Base-by-base conservation (phyloP, 2,113 vertebrate species). In the Hippocampus guttulatus region DNA sequence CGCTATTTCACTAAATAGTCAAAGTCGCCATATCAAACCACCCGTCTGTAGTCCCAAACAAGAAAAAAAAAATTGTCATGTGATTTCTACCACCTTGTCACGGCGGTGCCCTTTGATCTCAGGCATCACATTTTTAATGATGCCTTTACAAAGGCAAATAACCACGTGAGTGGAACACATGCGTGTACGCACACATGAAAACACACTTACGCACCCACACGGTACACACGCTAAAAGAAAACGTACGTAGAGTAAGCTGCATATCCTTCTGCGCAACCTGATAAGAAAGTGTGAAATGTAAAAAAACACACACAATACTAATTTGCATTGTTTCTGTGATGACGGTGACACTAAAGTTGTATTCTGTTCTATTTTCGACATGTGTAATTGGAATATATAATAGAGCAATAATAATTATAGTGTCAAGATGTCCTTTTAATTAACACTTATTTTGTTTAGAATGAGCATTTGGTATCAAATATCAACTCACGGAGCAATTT, bases 1-100 rank as follows among this genome's bases (percentile, higher is more conserved):
- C 66, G 80, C 80, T 82, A 78, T 70, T 82, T 49, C 64, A 81
- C 74, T 79, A 84, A 84, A 81, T 80, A 81, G 78, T 40, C 72
- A 30, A 75, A 77, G 43, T 55, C 80, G 78, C 45, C 71, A 25
- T 61, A 75, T 51, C 67, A 81, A 82, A 86, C 70, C 63, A 76
- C 80, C 80, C 75, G 72, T 69, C 57, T 64, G 40, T 71, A 65
- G 78, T 80, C 74, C 70, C 72, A 80, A 80, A 76, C 65, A 79
- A 75, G 33, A 76, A 65, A 71, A 81, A 71, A 38, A 57, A 72
- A 51, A 71, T 71, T 3, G 43, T 74, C 49, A 52, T 69, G 60
- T 67, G 49, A 68, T 66, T 67, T 65, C 73, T 67, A 55, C 67
- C 77, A 66, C 61, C 18, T 70, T 67, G 67, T 43, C 52, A 1